Conservation (phyloP, 2,888 invertebrate genomes). For the Phoronis australis region DNA sequence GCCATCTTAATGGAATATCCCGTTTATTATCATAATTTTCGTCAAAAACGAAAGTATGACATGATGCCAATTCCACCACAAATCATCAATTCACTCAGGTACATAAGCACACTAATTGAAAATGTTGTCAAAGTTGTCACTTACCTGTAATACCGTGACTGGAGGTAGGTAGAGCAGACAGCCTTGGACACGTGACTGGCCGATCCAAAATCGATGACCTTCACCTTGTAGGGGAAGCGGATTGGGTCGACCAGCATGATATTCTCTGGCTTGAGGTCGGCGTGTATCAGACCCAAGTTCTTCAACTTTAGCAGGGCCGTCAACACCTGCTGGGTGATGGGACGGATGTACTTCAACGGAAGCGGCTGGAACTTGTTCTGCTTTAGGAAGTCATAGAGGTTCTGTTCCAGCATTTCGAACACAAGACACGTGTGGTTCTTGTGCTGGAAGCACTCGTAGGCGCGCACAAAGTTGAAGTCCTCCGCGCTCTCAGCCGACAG, state of each 20-base stretch:
- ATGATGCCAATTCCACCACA: too few relatives aligned
- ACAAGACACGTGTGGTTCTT: conserved; percentile 99
- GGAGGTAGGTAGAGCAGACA: conserved; percentile 98
- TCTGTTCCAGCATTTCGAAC: conserved; percentile 99
- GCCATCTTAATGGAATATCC: too few relatives aligned
- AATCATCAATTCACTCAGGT: too few relatives aligned
- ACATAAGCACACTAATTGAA: neutral
- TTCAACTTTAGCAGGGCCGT: conserved; percentile 76
- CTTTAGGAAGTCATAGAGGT: conserved; percentile 98
- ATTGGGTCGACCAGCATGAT: conserved; percentile 99
- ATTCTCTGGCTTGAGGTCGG: conserved; percentile 99
- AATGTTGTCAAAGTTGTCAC: too few relatives aligned
- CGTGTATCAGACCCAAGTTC: conserved; percentile 98
- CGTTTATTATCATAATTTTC: too few relatives aligned
- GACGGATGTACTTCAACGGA: conserved; percentile 96
- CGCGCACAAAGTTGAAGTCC: conserved; percentile 96
- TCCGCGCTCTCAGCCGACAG: conserved; percentile 55
- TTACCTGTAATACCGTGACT: conserved; percentile 92
- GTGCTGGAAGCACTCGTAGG: conserved; percentile 99
- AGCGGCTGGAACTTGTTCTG: conserved; percentile 99
- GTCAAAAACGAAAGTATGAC: too few relatives aligned
- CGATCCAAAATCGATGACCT: conserved; percentile 98
- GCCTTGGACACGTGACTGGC: conserved; percentile 99
- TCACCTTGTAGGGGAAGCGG: conserved; percentile 95
- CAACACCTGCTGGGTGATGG: conserved; percentile 95